Base-by-base conservation (phyloP, 2,888 invertebrate species). In the Cotesia congregata region DNA sequence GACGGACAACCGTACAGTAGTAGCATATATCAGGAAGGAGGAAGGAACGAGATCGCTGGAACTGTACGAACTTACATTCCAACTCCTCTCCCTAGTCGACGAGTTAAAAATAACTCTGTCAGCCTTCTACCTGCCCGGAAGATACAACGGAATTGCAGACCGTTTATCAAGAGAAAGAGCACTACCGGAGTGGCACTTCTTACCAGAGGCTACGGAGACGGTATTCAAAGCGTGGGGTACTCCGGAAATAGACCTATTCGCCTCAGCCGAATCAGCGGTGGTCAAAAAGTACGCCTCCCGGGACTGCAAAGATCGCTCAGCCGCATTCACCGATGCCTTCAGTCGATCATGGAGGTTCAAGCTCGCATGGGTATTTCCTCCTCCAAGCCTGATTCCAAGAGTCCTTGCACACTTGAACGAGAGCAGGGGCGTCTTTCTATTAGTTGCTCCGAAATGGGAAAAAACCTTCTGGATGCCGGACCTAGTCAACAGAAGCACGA, bases 131-230 rank as follows among this genome's bases (percentile, higher is more conserved):
- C 77, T 84, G 3, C 83, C 84, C 15, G 84, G 83, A 7, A 74
- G 77, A 15, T 83, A 81, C 84, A 85, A 86, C 75, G 80, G 82
- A 1, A 82, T 83, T 61, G 83, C 85, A 6, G 84, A 85, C 64
- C 75, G 80, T 6, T 79, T 85, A 0, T 85, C 84, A 1, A 60
- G 81, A 60, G 38, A 60, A 6, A 80, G 61, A 7, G 0, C 60
- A 1, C 72, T 78, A 0, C 80, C 82, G 6, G 80, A 82, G 30
- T 81, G 77, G 79, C 80, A 82, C 9, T 74, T 81, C 0, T 62
- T 78, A 1, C 72, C 74, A 7, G 12, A 41, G 15, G 80, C 78
- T 5, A 77, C 75, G 20, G 50, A 76, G 2, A 17, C 50, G 41
- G 80, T 83, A 5, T 81, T 83, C 77, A 65, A 67, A 59, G 72